These are phyloP conservation scores for Chitala chitala DNA, from an alignment of 2,113 vertebrate species.

Conservation along the genomic window DNA sequence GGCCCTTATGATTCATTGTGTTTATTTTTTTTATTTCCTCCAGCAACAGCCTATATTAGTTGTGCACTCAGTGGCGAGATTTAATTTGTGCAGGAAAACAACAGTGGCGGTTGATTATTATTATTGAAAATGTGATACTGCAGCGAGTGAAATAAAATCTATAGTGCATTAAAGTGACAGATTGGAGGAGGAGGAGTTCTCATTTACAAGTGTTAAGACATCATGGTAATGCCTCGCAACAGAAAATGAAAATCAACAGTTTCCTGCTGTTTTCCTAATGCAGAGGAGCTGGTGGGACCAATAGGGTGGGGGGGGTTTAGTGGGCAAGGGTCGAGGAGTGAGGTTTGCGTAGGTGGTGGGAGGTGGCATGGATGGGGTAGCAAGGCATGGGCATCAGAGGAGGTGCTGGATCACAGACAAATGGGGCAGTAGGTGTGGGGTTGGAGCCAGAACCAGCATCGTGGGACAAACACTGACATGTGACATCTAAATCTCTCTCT, in stretches of 20 bases:
- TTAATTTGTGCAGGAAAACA: slow-evolving; percentile 96
- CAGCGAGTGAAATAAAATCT: slow-evolving; percentile 96
- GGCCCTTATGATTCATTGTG: slow-evolving; percentile 96
- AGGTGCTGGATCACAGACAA: neutral
- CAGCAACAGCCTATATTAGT: slow-evolving; percentile 98
- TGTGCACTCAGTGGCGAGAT: slow-evolving; percentile 91
- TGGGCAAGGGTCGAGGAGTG: neutral
- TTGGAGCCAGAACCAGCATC: slow-evolving; percentile 23
- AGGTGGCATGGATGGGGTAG: neutral
- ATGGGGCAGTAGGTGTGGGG: slow-evolving; percentile 16
- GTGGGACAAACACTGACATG: slow-evolving; percentile 24
- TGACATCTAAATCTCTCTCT: neutral
- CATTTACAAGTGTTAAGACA: slow-evolving; percentile 99
- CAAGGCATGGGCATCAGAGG: neutral
- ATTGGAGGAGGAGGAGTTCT: slow-evolving; percentile 90
- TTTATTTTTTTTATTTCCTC: slow-evolving; percentile 98
- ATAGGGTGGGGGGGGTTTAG: neutral
- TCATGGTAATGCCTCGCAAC: slow-evolving; percentile 91
- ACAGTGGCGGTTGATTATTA: slow-evolving; percentile 94
- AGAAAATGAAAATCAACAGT: slow-evolving; percentile 88
- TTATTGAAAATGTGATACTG: slow-evolving; percentile 96
- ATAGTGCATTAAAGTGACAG: slow-evolving; percentile 99
- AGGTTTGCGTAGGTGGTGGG: slow-evolving; percentile 43
- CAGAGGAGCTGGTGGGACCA: slow-evolving; percentile 56
- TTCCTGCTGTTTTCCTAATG: slow-evolving; percentile 72